Percentiles rank a stretch among this genome's conserved stretches.
Evolutionary conservation across 1,140 invertebrate genomes (phyloP).

Genomic region (Lucilia sericata): DNA sequence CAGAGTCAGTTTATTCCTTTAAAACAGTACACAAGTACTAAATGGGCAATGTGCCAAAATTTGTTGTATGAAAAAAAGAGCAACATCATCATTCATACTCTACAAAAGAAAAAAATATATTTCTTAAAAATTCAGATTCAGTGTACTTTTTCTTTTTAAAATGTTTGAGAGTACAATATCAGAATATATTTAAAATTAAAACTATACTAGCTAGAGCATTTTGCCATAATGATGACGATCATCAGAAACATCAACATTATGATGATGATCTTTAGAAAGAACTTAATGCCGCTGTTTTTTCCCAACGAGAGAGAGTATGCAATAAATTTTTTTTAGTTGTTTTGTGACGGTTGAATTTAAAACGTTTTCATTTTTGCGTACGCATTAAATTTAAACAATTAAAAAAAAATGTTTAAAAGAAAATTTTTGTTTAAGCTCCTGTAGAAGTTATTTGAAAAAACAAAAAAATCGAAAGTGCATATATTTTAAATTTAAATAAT

Average conservation of each 20-base stretch:
- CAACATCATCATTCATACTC: neutral
- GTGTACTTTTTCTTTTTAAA: too few relatives aligned
- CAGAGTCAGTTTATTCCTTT: too few relatives aligned
- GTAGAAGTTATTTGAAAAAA: neutral
- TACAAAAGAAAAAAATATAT: neutral
- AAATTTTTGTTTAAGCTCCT: neutral
- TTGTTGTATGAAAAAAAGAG: neutral
- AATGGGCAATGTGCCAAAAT: neutral
- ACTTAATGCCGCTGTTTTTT: neutral
- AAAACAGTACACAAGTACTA: neutral
- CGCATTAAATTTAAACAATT: neutral
- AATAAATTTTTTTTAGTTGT: neutral
- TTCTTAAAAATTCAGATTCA: too few relatives aligned
- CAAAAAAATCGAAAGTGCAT: neutral
- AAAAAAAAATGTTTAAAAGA: neutral
- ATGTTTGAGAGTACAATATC: too few relatives aligned
- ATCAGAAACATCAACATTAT: neutral
- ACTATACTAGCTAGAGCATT: too few relatives aligned
- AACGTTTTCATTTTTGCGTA: conserved; percentile 19
- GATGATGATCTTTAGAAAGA: neutral
- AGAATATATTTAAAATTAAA: too few relatives aligned
- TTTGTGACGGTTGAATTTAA: conserved; percentile 15
- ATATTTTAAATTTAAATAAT: neutral
- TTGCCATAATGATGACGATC: neutral
- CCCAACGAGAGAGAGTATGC: neutral